These are phyloP conservation scores for Chrysina gloriosa DNA, from an alignment of 2,888 invertebrate genomes.

Conservation along the genomic window DNA sequence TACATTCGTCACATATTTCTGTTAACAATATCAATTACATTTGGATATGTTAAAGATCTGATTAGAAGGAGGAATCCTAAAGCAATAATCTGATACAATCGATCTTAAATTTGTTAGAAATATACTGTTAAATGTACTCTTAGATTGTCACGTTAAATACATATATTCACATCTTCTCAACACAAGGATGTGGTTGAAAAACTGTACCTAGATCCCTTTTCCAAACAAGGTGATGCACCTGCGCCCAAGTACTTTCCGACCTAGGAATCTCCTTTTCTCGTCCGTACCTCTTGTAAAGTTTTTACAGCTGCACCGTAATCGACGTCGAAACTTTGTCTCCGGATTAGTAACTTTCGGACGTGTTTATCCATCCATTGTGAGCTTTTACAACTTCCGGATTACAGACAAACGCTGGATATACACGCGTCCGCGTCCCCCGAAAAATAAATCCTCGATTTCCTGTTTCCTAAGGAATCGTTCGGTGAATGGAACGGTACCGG, in stretches of 20 bases:
- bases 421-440: slow-evolving; percentile 29
- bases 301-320: slow-evolving; percentile 41
- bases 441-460: slow-evolving; percentile 44
- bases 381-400: slow-evolving; percentile 48
- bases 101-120: too few relatives aligned
- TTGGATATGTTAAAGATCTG: too few relatives aligned
- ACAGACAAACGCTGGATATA: slow-evolving; percentile 26
- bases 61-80: too few relatives aligned
- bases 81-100: too few relatives aligned
- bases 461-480: slow-evolving; percentile 39
- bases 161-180: too few relatives aligned
- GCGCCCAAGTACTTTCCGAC: neutral
- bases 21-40: too few relatives aligned
- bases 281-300: slow-evolving; percentile 25
- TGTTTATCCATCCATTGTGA: slow-evolving; percentile 42
- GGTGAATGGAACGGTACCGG: neutral
- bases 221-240: neutral
- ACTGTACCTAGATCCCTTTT: too few relatives aligned
- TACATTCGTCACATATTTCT: too few relatives aligned
- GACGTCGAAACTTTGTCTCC: neutral
- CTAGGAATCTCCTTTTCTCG: neutral
- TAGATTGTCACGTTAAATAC: too few relatives aligned
- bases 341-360: slow-evolving; percentile 30
- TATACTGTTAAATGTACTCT: too few relatives aligned
- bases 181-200: too few relatives aligned